Evolutionary conservation across 92 coral and sea anemone species (phyloP).

Genomic region (Porites divaricata): DNA sequence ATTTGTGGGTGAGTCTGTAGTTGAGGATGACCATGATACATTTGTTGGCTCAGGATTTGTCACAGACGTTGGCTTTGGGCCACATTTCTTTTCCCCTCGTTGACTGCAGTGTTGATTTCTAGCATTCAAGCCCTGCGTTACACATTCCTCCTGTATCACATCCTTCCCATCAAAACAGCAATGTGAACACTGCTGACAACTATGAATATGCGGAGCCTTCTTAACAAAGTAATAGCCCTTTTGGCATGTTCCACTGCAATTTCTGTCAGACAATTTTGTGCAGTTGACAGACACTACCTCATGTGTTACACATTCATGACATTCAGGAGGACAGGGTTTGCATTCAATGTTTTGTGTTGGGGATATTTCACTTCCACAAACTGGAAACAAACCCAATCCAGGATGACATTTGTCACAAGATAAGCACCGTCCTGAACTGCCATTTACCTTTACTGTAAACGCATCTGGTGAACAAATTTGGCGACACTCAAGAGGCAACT

Average conservation of each 20-base stretch:
- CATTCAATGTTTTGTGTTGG: neutral
- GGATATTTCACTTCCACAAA: neutral
- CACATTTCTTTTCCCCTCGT: neutral
- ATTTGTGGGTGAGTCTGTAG: neutral
- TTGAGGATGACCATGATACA: too few relatives aligned
- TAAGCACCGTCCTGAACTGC: neutral
- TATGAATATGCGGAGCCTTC: neutral
- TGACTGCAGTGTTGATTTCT: slow-evolving; percentile 5
- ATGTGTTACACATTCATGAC: slow-evolving; percentile 2
- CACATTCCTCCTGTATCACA: slow-evolving; percentile 9
- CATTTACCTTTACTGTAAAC: neutral
- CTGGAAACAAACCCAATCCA: slow-evolving; percentile 11
- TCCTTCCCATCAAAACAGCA: slow-evolving; percentile 29
- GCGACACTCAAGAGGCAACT: neutral
- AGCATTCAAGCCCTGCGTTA: slow-evolving; percentile 23
- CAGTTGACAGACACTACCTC: slow-evolving; percentile 5
- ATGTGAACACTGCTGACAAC: slow-evolving; percentile 17
- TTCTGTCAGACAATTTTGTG: neutral
- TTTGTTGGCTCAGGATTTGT: neutral
- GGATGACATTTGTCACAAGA: slow-evolving; percentile 2
- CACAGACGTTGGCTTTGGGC: neutral
- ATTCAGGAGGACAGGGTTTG: neutral
- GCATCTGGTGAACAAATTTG: neutral
- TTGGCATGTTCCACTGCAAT: neutral
- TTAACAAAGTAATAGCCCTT: neutral